Conservation (phyloP, 23 tunicate genomes). For the Phallusia fumigata region DNA sequence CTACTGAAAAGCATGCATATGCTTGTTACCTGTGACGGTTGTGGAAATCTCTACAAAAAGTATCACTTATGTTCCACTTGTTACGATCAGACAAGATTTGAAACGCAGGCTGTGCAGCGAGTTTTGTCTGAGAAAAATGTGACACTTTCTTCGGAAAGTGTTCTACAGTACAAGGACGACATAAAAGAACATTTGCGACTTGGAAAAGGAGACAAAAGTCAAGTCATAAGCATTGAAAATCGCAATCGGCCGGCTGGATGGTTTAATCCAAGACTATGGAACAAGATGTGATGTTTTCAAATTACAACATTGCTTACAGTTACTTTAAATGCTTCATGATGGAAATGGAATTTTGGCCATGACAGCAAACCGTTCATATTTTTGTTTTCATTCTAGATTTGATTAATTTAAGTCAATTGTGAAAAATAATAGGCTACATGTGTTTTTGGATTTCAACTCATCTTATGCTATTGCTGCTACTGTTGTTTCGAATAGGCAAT, state of each 20-base stretch:
- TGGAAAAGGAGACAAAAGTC: slow-evolving; percentile 14
- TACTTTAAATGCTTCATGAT: too few species aligned
- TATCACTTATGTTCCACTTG: slow-evolving; percentile 76
- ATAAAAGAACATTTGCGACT: slow-evolving; percentile 15
- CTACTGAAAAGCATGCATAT: slow-evolving; percentile 54
- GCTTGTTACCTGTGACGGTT: slow-evolving; percentile 54
- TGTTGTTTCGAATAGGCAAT: too few species aligned
- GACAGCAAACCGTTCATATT: too few species aligned
- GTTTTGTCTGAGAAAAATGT: slow-evolving; percentile 38
- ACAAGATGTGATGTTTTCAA: neutral
- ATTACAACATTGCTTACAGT: too few species aligned
- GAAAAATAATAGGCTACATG: too few species aligned
- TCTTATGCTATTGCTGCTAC: too few species aligned
- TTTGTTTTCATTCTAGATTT: too few species aligned
- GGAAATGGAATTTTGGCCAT: too few species aligned
- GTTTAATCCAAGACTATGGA: slow-evolving; percentile 76
- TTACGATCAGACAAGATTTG: slow-evolving; percentile 90
- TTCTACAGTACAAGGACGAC: slow-evolving; percentile 77
- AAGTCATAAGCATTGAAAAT: neutral
- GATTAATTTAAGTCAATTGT: too few species aligned
- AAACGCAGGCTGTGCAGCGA: slow-evolving; percentile 62
- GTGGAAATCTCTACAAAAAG: slow-evolving; percentile 75
- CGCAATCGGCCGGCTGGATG: slow-evolving; percentile 84
- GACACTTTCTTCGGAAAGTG: slow-evolving; percentile 59
- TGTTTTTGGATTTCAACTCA: too few species aligned